A percentile compares a stretch with the other conserved stretches of the same genome.
phyloP scores from a whole-genome alignment of 1,140 invertebrate genomes.

The Polypedilum pembai region DNA sequence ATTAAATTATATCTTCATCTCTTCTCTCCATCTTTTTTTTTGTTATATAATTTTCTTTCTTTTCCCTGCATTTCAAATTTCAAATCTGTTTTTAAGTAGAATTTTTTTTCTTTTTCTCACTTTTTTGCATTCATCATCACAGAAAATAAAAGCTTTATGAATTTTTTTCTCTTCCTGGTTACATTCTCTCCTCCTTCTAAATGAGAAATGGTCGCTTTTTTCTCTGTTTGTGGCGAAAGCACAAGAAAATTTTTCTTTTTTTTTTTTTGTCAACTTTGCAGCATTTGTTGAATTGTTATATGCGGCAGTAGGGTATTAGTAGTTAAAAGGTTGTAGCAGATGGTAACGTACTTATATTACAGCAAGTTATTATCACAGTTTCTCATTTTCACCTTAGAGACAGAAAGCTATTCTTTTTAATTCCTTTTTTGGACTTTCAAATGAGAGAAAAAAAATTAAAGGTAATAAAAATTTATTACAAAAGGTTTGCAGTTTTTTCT shows the following conservation, averaged over 20 bases:
- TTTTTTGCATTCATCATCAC: neutral
- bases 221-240: neutral
- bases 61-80: neutral
- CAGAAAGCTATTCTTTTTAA: neutral
- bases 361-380: conserved; percentile 18
- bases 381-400: neutral
- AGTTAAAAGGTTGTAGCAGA: neutral
- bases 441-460: neutral
- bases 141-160: neutral
- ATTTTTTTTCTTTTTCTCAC: neutral
- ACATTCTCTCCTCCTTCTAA: neutral
- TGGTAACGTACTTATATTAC: neutral
- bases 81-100: conserved; percentile 11
- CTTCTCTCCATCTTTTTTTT: too few relatives aligned
- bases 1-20: too few relatives aligned
- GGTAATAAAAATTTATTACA: neutral
- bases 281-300: neutral
- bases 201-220: neutral
- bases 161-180: neutral
- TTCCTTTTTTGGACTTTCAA: neutral
- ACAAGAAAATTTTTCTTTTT: neutral
- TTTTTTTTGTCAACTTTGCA: neutral
- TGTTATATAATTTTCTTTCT: neutral
- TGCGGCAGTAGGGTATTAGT: neutral
- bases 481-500: too few relatives aligned